Evolutionary conservation across 2,797 vertebrate species (phyloP), one percentile per base, ranked within the genome.

Genomic region (Hybognathus amarus): DNA sequence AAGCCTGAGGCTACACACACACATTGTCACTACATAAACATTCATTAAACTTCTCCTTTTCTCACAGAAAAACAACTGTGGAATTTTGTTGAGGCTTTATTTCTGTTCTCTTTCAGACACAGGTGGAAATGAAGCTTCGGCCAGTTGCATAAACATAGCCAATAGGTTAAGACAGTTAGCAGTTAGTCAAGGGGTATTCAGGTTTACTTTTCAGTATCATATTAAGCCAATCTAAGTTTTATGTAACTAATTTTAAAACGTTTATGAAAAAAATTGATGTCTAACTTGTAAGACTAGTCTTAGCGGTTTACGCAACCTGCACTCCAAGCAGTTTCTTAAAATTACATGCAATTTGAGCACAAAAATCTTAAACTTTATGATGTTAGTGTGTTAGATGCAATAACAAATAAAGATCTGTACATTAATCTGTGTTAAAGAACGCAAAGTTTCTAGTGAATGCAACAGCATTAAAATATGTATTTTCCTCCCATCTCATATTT

Each of bases 11-110:
- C 27, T 74, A 69, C 27, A 24, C 73, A 77, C 81, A 88, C 47
- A 47, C 27, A 15, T 24, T 12, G 8, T 6, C 22, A 36, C 70
- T 38, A 59, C 64, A 42, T 33, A 56, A 69, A 81, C 59, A 68
- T 68, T 77, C 67, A 85, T 70, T 78, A 67, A 82, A 75, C 61
- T 24, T 18, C 78, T 70, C 10, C 83, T 87, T 85, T 69, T 85
- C 88, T 20, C 71, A 63, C 50, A 33, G 63, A 67, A 5, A 84
- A 20, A 85, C 15, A 84, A 80, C 68, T 45, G 40, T 15, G 13
- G 18, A 22, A 64, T 42, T 79, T 75, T 84, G 79, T 77, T 70
- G 86, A 85, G 42, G 64, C 66, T 82, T 88, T 52, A 66, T 77
- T 76, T 83, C 80, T 63, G 45, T 45, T 79, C 76, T 30, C 77